A percentile compares a stretch with the other conserved stretches of the same genome.
Evolutionary conservation across 2,113 vertebrate species (phyloP).

Genomic region (Anthoscopus minutus): DNA sequence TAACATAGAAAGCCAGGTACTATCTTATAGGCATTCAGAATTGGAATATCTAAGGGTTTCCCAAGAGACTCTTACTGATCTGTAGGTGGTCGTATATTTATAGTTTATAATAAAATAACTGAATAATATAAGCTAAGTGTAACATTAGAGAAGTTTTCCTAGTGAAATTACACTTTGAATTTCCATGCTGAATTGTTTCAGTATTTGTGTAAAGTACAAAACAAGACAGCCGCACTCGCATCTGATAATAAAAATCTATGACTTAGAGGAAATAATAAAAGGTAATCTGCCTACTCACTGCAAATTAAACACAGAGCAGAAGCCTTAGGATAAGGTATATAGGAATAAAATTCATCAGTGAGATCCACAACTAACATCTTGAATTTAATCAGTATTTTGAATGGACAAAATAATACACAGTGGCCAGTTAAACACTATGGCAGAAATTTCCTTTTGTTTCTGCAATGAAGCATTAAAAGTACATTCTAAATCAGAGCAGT

Average conservation of each 20-base stretch:
- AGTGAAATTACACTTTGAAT: neutral
- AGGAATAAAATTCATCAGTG: neutral
- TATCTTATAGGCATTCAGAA: neutral
- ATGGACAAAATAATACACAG: neutral
- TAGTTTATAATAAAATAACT: neutral
- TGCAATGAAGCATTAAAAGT: neutral
- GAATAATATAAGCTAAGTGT: neutral
- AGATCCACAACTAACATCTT: neutral
- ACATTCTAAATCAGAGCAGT: neutral
- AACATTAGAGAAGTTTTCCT: neutral
- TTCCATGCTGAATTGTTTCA: neutral
- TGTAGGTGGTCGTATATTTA: neutral
- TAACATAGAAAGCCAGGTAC: neutral
- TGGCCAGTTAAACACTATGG: neutral
- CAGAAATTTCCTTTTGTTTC: neutral
- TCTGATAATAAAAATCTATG: neutral
- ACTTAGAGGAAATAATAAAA: neutral
- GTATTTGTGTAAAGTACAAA: neutral
- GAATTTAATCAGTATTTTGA: neutral
- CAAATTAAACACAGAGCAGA: neutral
- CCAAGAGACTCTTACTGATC: neutral
- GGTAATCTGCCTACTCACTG: neutral
- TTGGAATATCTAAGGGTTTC: neutral
- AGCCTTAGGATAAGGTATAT: neutral
- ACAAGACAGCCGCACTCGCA: neutral